A percentile compares a stretch with the other conserved stretches of the same genome.
phyloP scores from a whole-genome alignment of 2,797 vertebrate species.

The Microhierax caerulescens region DNA sequence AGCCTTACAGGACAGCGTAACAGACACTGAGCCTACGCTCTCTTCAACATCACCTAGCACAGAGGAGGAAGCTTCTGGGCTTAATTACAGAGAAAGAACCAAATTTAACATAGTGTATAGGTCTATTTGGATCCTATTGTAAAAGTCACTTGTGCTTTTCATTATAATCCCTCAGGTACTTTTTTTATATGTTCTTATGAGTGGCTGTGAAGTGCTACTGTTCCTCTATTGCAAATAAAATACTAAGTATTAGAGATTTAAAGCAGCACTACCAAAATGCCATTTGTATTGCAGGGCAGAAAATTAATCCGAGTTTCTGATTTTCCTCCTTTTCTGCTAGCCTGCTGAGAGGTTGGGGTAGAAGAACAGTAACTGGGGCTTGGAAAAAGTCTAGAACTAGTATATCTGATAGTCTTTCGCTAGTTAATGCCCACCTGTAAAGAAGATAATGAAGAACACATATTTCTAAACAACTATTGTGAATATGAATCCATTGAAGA shows the following conservation, averaged over 20 bases:
- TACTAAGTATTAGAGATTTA: background rate
- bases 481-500: background rate
- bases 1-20: background rate
- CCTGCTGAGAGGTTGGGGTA: background rate
- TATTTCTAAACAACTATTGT: too few relatives aligned
- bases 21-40: fast-evolving
- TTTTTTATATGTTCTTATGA: background rate
- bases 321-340: background rate
- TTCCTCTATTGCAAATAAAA: background rate
- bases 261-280: background rate
- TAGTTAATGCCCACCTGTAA: background rate
- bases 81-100: background rate
- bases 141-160: background rate
- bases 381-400: background rate
- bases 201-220: background rate
- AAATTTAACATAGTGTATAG: background rate
- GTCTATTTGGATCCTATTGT: background rate
- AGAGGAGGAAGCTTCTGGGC: background rate
- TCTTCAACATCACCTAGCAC: background rate
- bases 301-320: background rate
- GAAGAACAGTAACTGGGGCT: background rate
- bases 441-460: too few relatives aligned
- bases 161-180: background rate
- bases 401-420: background rate
- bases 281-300: background rate